Conservation (phyloP, 2,888 invertebrate species). For the Leptinotarsa haldemani region DNA sequence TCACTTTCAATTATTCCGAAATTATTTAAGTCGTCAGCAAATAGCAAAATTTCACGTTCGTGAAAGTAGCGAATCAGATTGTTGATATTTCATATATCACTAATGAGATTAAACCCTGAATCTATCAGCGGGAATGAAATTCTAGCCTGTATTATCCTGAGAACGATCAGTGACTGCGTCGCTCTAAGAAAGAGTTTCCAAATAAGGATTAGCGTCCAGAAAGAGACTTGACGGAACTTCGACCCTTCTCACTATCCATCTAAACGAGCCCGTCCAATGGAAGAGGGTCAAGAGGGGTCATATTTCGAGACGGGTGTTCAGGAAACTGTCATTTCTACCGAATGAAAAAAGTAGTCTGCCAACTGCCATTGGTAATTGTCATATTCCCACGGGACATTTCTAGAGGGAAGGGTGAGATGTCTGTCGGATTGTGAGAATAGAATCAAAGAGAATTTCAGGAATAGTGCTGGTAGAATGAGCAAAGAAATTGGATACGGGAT, state of each 20-base stretch:
- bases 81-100: no score
- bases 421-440: background rate
- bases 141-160: no score
- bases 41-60: no score
- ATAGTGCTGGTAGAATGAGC: background rate
- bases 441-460: background rate
- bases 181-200: background rate
- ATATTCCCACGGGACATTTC: background rate
- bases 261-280: background rate
- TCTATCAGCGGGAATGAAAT: no score
- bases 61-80: no score
- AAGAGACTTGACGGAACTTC: background rate
- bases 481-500: no score
- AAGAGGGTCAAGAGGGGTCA: background rate
- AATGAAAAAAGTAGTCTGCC: background rate
- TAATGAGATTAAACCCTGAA: no score
- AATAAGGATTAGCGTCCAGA: background rate
- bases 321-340: background rate
- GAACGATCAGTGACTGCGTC: no score
- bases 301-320: background rate
- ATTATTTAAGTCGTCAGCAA: no score
- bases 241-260: background rate
- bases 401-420: background rate
- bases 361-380: background rate
- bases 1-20: no score